These are phyloP conservation scores for Pyralis farinalis DNA, from an alignment of 2,888 invertebrate genomes.

Conservation along the genomic window DNA sequence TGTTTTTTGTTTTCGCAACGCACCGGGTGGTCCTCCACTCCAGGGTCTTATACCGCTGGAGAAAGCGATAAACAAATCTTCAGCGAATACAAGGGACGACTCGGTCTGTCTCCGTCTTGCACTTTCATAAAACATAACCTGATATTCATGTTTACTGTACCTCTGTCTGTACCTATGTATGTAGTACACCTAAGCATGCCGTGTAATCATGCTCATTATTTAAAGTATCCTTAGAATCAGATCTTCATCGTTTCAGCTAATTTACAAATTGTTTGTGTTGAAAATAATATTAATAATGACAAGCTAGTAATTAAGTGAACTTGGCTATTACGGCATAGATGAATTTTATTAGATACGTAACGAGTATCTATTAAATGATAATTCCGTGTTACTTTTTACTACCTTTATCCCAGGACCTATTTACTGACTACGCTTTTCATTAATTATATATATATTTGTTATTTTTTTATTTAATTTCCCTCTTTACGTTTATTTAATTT, in stretches of 20 bases:
- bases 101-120: constrained; percentile 73
- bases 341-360: neutral
- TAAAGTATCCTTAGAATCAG: constrained; percentile 18
- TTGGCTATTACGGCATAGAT: neutral
- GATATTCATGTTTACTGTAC: constrained; percentile 32
- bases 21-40: constrained; percentile 57
- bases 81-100: constrained; percentile 72
- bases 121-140: constrained; percentile 51
- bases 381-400: neutral
- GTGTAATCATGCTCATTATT: constrained; percentile 43
- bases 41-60: constrained; percentile 78
- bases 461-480: constrained; percentile 34
- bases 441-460: constrained; percentile 21
- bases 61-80: constrained; percentile 77
- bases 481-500: constrained; percentile 48
- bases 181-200: constrained; percentile 68
- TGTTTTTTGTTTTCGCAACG: constrained; percentile 61
- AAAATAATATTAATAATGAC: neutral
- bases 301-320: constrained; percentile 1
- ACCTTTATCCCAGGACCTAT: neutral
- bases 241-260: constrained; percentile 15
- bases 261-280: neutral
- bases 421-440: constrained; percentile 3
- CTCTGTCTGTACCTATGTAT: constrained; percentile 60
- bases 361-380: too few relatives aligned